Base-by-base conservation (phyloP, 2,888 invertebrate genomes). In the Pterobdella sp. region DNA sequence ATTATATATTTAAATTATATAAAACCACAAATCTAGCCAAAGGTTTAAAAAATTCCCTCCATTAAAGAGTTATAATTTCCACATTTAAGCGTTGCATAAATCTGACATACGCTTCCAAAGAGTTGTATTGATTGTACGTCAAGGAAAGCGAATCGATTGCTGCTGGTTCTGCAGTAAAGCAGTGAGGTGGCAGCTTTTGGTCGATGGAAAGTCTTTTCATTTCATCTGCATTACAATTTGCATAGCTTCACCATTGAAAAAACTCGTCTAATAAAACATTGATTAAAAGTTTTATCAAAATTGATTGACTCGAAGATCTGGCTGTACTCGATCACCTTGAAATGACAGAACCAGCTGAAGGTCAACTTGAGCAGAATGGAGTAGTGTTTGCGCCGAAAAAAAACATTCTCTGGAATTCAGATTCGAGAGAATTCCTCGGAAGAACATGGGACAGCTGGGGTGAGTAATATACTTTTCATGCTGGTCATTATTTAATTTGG, bases 401-500 rank as follows among this genome's bases (percentile, higher is more conserved):
- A 31, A 77, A 73, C 82, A 94, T 94, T 87, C 84, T 94, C 79
- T 94, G 91, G 90, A 92, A 95, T 87, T 88, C 91, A 80, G 93
- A 94, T 86, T 93, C 93, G 76, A 89, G 90, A 82, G 92, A 93
- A 86, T 89, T 94, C 84, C 87, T 94, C 80, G 94, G 94, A 80
- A 88, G 94, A 80, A 93, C 93, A 77, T 93, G 91, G 80, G 87
- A 89, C 82, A 93, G 93, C 86, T 95, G 95, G 95, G 80, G 81
- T 81, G 77, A 76, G 81, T 75, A 18, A 4, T 32, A 34, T 32
- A 60, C 31, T 7, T 60, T 26, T 60, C 14, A 14, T 14, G 14
- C 52, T 49, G 14, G 22, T 49, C 22, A 49, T 14, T 49, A 49
- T 49, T 49, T 14, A 49, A 14, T 14, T 49, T 22, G 52, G 22